Evolutionary conservation across 2,113 vertebrate genomes (phyloP).

Genomic region (Seriola aureovittata): DNA sequence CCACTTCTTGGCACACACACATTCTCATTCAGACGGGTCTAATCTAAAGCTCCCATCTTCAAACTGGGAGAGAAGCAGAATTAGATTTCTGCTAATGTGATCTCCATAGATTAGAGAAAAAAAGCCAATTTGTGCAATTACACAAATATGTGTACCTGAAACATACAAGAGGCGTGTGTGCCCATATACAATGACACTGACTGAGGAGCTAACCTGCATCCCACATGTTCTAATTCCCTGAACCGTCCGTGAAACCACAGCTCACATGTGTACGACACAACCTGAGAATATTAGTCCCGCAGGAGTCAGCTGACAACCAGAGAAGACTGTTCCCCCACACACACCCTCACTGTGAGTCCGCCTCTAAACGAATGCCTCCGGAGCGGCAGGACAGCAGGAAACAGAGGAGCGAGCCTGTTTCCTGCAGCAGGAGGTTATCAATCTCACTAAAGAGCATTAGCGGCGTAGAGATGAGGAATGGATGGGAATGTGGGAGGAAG

Average conservation of each 20-base stretch:
- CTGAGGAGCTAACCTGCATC: background rate
- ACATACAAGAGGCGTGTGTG: background rate
- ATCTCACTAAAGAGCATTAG: constrained; percentile 59
- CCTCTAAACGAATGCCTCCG: constrained; percentile 63
- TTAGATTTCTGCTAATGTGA: constrained; percentile 40
- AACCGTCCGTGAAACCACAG: constrained; percentile 9
- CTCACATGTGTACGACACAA: constrained; percentile 19
- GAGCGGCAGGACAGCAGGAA: constrained; percentile 57
- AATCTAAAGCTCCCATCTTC: constrained; percentile 32
- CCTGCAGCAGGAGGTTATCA: constrained; percentile 74
- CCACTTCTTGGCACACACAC: background rate
- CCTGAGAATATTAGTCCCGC: constrained; percentile 48
- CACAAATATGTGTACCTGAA: background rate
- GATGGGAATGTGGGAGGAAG: constrained; percentile 7
- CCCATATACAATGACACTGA: background rate
- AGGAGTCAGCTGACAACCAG: constrained; percentile 57
- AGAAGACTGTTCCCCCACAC: constrained; percentile 21
- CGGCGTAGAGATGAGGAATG: background rate
- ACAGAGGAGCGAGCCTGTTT: constrained; percentile 54
- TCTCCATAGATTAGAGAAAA: constrained; percentile 1
- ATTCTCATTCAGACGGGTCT: constrained; percentile 5
- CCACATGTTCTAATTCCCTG: background rate
- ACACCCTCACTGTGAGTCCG: constrained; percentile 11
- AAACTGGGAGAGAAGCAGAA: constrained; percentile 21
- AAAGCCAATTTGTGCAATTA: constrained; percentile 4